Evolutionary conservation across 2,797 vertebrate genomes (phyloP).

Genomic region (Sphenopsis melanotis): DNA sequence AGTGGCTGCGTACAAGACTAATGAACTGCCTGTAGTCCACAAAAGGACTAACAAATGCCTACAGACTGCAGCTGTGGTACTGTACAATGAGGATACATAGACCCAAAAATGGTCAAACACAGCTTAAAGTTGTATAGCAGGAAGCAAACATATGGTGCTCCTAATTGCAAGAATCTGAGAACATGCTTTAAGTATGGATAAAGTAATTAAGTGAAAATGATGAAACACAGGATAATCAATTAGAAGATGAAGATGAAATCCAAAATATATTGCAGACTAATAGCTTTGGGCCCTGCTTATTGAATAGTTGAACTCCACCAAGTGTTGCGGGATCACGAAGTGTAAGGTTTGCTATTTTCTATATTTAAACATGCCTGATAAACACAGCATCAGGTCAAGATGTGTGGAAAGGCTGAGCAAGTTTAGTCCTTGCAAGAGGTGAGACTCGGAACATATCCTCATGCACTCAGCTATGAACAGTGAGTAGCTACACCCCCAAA

Average conservation of each 20-base stretch:
- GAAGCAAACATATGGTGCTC: not conserved
- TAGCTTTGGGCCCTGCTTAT: not conserved
- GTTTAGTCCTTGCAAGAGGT: not conserved
- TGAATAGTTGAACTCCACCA: not conserved
- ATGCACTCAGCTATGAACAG: not conserved
- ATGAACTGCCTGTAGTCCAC: not conserved
- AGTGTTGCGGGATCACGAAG: not conserved
- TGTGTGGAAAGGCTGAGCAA: not conserved
- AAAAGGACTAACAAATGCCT: not conserved
- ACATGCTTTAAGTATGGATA: not conserved
- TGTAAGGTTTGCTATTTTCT: not conserved
- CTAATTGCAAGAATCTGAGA: constrained; percentile 19
- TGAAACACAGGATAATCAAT: not conserved
- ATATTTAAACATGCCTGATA: not conserved
- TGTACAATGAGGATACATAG: not conserved
- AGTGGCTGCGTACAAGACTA: not conserved
- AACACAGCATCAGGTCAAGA: not conserved
- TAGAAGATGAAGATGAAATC: not conserved
- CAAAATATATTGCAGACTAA: not conserved
- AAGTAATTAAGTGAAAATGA: constrained; percentile 20
- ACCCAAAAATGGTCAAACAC: not conserved
- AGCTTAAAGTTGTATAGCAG: not conserved
- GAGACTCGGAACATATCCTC: not conserved
- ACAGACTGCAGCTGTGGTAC: not conserved
- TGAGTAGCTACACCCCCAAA: not conserved